Conservation (phyloP, 2,113 vertebrate species). For the Lucifuga dentata region DNA sequence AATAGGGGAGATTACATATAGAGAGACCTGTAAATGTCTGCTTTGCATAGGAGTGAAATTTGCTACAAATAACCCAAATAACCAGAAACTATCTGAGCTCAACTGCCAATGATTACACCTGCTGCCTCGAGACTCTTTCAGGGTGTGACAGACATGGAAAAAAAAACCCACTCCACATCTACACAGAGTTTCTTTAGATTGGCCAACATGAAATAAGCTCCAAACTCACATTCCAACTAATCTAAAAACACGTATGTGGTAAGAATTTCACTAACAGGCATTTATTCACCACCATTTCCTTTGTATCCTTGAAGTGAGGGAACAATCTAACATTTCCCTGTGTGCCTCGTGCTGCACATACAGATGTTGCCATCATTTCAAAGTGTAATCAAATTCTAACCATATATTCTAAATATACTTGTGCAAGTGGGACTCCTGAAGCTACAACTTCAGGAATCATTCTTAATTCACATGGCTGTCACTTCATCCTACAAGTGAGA, state of each 20-base stretch:
- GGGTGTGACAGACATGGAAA: slow-evolving; percentile 13
- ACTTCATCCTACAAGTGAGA: slow-evolving; percentile 5
- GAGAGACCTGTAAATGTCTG: slow-evolving; percentile 39
- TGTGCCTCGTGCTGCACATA: background rate
- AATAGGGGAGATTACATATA: slow-evolving; percentile 31
- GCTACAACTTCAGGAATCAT: slow-evolving; percentile 22
- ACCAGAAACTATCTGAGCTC: slow-evolving; percentile 31
- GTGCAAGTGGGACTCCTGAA: slow-evolving; percentile 3
- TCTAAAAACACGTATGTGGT: background rate
- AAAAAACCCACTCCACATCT: background rate
- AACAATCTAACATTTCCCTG: background rate
- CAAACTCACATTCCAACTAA: slow-evolving; percentile 9
- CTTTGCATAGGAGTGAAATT: slow-evolving; percentile 31
- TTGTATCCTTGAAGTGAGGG: background rate
- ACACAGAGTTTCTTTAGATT: background rate
- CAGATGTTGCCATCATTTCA: slow-evolving; percentile 29
- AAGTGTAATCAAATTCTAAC: slow-evolving; percentile 17
- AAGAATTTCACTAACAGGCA: background rate
- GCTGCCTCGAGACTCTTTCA: slow-evolving; percentile 42
- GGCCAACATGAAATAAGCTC: slow-evolving; percentile 16
- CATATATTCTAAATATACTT: no score
- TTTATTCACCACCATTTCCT: background rate
- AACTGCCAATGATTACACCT: slow-evolving; percentile 58
- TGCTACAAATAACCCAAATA: slow-evolving; percentile 40
- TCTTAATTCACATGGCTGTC: slow-evolving; percentile 31